Conservation (phyloP, 2,888 invertebrate genomes). For the Synanthedon myopaeformis region DNA sequence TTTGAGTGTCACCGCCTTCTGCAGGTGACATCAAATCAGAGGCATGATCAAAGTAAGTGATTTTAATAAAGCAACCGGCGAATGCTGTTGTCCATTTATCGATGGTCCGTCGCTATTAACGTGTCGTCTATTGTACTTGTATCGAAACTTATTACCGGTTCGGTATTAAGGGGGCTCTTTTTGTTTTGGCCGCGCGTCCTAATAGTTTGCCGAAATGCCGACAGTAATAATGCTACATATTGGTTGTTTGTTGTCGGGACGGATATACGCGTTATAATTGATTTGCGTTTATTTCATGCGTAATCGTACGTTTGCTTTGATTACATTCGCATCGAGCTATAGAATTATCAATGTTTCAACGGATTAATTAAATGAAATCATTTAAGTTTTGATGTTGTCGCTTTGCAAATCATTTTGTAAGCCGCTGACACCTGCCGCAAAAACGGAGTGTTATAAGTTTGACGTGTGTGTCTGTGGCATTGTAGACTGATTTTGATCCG, state of each 20-base stretch:
- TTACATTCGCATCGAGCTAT: neutral
- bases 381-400: conserved; percentile 6
- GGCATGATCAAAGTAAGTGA: conserved; percentile 59
- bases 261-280: neutral
- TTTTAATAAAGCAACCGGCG: conserved; percentile 54
- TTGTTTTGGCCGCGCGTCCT: conserved; percentile 4
- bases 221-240: conserved; percentile 3
- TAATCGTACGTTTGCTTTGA: neutral
- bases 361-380: neutral
- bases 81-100: conserved; percentile 18
- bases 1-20: conserved; percentile 17
- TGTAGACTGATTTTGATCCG: no score
- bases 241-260: neutral
- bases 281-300: neutral
- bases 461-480: no score
- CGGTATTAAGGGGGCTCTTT: conserved; percentile 4
- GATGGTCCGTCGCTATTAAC: conserved; percentile 4
- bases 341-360: neutral
- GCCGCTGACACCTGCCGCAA: no score
- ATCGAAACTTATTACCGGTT: neutral
- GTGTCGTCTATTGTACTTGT: conserved; percentile 4
- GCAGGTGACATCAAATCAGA: conserved; percentile 57
- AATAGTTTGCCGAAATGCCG: conserved; percentile 7
- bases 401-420: conserved; percentile 1
- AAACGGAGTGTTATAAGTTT: no score